Evolutionary conservation across 2,113 vertebrate genomes (phyloP), one percentile per base, ranked within the genome.

Genomic region (Leptosomus discolor): DNA sequence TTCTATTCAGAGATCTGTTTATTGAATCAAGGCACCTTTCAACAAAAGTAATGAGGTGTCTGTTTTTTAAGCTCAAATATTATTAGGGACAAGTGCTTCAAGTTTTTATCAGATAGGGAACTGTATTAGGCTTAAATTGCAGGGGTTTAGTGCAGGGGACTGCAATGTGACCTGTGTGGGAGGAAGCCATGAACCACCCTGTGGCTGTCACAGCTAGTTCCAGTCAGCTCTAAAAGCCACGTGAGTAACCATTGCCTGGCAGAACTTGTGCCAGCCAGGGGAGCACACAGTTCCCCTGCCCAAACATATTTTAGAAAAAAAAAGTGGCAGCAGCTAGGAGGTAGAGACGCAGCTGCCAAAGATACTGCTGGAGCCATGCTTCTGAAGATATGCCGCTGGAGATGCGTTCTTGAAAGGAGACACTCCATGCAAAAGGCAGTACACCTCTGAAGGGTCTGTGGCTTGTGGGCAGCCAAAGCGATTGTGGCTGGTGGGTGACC

Each of bases 361-460:
- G 13, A 3, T n/a, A 1, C 12, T 80, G 18, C 68, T 2, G 1
- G 53, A 77, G 68, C 58, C 50, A 20, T 2, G 0, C 4, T 76
- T 54, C 56, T 71, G 58, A 51, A 85, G 54, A 11, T 15, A 1
- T 0, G 1, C 36, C 63, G 29, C 78, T 70, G 65, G 74, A 48
- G 48, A 53, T 76, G 37, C 3, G 0, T 30, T 36, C 63, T n/a
- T 27, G 57, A 61, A 54, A 29, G 22, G 51, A 57, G 15, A 11
- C 8, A 3, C 34, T 65, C 73, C 27, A 0, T 7, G 7, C 56
- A 24, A 17, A 78, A 85, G 56, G 68, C 43, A 11, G 23, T 5
- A 4, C 26, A 36, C 30, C 68, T 84, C 56, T 73, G 36, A 27
- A 20, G 67, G 37, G 22, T 46, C 29, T 37, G 15, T 16, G 20